Conservation (phyloP, 2,888 invertebrate genomes). For the Drosophila flavopinicola region DNA sequence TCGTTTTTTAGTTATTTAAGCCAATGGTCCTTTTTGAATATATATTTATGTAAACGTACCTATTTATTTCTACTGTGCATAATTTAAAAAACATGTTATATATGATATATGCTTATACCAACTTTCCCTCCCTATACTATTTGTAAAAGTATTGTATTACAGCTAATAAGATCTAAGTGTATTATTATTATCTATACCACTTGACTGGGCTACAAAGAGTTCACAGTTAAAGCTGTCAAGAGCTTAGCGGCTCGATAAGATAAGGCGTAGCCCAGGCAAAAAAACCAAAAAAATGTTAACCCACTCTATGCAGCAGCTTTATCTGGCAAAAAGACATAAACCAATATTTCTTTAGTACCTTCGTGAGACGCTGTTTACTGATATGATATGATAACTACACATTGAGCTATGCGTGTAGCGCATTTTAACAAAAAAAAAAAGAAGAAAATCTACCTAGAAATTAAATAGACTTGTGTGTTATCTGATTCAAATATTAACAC, state of each 20-base stretch:
- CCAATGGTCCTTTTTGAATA: slow-evolving; percentile 52
- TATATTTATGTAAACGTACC: slow-evolving; percentile 34
- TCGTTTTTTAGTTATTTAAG: slow-evolving; percentile 66
- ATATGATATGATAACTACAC: slow-evolving; percentile 43
- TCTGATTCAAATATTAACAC: slow-evolving; percentile 68
- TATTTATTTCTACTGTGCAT: slow-evolving; percentile 54
- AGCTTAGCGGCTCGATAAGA: slow-evolving; percentile 51
- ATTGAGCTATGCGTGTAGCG: slow-evolving; percentile 65
- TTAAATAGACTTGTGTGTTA: slow-evolving; percentile 66
- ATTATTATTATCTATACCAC: slow-evolving; percentile 15
- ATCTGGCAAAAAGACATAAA: slow-evolving; percentile 23
- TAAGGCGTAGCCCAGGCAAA: slow-evolving; percentile 22
- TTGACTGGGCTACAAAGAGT: slow-evolving; percentile 3
- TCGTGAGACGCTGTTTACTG: slow-evolving; percentile 53
- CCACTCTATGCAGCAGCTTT: slow-evolving; percentile 42
- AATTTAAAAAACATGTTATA: slow-evolving; percentile 59
- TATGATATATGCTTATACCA: slow-evolving; percentile 23
- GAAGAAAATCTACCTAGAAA: slow-evolving; percentile 47
- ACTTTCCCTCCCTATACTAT: slow-evolving; percentile 13
- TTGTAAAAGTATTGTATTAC: slow-evolving; percentile 46
- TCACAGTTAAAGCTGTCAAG: slow-evolving; percentile 46
- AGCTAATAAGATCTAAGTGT: slow-evolving; percentile 30
- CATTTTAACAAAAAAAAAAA: slow-evolving; percentile 53
- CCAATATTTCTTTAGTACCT: slow-evolving; percentile 76
- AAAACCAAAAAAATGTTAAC: slow-evolving; percentile 8